Evolutionary conservation across 2,888 invertebrate species (phyloP).

Genomic region (Hirtodrosophila histrioides): DNA sequence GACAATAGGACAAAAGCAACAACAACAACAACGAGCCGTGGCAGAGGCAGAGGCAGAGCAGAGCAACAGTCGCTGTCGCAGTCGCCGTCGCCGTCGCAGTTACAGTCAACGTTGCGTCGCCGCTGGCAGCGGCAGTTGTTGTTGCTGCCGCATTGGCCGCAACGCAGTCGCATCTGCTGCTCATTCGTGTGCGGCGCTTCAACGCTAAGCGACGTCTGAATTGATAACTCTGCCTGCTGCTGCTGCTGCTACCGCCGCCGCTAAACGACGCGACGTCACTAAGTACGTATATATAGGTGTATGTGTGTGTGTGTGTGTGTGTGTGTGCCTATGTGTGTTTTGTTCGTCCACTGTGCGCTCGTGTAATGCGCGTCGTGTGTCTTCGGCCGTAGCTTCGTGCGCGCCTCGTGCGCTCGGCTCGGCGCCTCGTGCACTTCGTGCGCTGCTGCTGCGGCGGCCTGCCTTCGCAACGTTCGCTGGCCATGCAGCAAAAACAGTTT

Average conservation of each 20-base stretch:
- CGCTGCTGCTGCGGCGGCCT: conserved; percentile 24
- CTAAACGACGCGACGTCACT: conserved; percentile 25
- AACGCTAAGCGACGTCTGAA: conserved; percentile 71
- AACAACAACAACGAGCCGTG: conserved; percentile 25
- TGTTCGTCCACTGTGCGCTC: conserved; percentile 1
- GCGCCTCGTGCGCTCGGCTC: conserved; percentile 16
- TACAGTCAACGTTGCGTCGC: conserved; percentile 9
- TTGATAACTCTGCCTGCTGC: conserved; percentile 54
- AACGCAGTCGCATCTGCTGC: conserved; percentile 50
- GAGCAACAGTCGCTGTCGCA: conserved; percentile 42
- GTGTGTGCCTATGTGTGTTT: conserved; percentile 10
- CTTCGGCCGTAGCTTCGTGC: conserved; percentile 32
- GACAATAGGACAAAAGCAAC: conserved; percentile 41
- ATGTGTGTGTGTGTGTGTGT: conserved; percentile 9
- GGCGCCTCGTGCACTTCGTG: conserved; percentile 16
- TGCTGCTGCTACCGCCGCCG: conserved; percentile 40
- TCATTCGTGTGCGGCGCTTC: conserved; percentile 80
- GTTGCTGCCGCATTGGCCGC: conserved; percentile 35
- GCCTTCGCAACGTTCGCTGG: conserved; percentile 54
- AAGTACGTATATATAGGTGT: conserved; percentile 28
- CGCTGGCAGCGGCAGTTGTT: conserved; percentile 27
- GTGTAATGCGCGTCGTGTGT: conserved; percentile 25
- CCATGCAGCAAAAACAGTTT: conserved; percentile 84
- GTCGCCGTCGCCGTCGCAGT: conserved; percentile 6
- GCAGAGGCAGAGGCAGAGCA: conserved; percentile 13